These are phyloP conservation scores for Arctocebus calabarensis DNA, from an alignment of 2,797 vertebrate genomes.

Conservation along the genomic window DNA sequence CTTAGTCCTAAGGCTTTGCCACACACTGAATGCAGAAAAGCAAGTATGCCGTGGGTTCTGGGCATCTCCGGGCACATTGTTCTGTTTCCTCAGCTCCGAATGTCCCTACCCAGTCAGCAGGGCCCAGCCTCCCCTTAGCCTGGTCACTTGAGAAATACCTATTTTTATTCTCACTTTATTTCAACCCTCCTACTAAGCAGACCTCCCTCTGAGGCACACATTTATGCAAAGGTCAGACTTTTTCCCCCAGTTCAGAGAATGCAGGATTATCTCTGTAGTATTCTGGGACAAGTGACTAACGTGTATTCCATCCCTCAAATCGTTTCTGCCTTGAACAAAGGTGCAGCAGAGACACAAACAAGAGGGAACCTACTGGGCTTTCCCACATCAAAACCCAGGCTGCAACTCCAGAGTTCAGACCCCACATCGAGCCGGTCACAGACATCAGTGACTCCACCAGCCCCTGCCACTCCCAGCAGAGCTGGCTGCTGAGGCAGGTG, in stretches of 20 bases:
- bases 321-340: neutral
- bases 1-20: conserved; percentile 2
- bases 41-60: neutral
- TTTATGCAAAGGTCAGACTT: neutral
- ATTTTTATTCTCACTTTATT: neutral
- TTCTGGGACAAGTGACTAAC: neutral
- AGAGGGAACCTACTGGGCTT: neutral
- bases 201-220: neutral
- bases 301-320: neutral
- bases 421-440: neutral
- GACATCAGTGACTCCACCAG: neutral
- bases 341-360: neutral
- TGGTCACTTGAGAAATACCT: neutral
- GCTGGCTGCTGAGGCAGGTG: fast-evolving
- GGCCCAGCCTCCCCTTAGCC: neutral
- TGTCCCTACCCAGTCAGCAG: neutral
- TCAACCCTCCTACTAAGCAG: neutral
- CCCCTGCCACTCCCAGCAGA: too few species aligned
- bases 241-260: neutral
- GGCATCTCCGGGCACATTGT: neutral
- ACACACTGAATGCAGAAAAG: neutral
- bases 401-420: neutral
- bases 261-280: neutral
- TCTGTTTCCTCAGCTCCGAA: neutral
- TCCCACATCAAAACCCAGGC: neutral